Evolutionary conservation across 2,888 invertebrate species (phyloP).

Genomic region (Polydesmus complanatus): DNA sequence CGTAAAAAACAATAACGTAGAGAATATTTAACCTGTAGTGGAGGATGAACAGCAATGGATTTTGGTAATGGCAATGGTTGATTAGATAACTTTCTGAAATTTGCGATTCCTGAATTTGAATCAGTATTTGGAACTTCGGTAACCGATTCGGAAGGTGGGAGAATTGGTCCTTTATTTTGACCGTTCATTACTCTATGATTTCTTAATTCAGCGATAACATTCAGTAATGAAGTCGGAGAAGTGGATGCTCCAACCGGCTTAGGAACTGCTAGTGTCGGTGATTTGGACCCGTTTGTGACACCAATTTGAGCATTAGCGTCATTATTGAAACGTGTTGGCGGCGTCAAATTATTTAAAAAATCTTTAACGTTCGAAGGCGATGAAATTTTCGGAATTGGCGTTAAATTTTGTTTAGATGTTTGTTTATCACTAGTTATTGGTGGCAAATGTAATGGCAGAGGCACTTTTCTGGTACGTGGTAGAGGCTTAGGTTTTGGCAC

Average conservation of each 20-base stretch:
- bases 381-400: background rate
- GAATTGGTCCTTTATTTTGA: background rate
- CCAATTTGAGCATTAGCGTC: background rate
- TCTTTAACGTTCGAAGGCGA: background rate
- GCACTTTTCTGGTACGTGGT: background rate
- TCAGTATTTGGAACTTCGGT: background rate
- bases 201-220: background rate
- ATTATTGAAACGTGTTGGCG: background rate
- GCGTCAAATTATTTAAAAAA: background rate
- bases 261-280: background rate
- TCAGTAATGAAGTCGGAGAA: background rate
- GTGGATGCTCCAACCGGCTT: background rate
- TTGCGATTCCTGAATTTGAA: background rate
- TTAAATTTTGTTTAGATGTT: background rate
- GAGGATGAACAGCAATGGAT: too few relatives aligned
- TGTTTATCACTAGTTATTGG: background rate
- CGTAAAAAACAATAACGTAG: too few relatives aligned
- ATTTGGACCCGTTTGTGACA: background rate
- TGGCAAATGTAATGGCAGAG: background rate
- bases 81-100: too few relatives aligned
- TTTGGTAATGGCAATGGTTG: too few relatives aligned
- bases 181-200: background rate
- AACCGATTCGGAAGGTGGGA: background rate
- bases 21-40: too few relatives aligned
- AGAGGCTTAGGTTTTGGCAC: background rate